Percentiles rank a stretch among this genome's conserved stretches.
These are phyloP conservation scores for Aromia moschata DNA, from an alignment of 2,888 invertebrate species.

Conservation along the genomic window DNA sequence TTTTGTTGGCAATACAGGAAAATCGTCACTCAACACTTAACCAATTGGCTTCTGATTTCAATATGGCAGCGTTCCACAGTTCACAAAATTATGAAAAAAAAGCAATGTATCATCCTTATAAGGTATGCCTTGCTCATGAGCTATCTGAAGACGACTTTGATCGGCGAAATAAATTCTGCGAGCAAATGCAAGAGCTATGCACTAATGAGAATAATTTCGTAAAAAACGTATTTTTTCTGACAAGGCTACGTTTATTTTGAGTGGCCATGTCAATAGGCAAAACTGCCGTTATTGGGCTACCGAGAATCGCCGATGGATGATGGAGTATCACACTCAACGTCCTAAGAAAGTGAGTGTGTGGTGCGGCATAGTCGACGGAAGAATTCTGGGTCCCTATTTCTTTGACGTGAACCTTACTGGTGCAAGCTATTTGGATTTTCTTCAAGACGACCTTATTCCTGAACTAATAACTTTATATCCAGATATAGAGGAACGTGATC, in stretches of 20 bases:
- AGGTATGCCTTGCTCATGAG: too few species aligned
- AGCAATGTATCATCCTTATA: too few species aligned
- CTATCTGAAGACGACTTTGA: too few species aligned
- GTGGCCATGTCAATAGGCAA: not conserved
- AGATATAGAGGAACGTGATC: constrained; percentile 3
- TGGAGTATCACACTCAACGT: not conserved
- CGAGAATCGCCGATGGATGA: not conserved
- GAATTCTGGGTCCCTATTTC: constrained; percentile 23
- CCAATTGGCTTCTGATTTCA: too few species aligned
- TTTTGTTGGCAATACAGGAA: too few species aligned
- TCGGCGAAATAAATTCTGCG: not conserved
- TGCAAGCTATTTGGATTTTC: constrained; percentile 13
- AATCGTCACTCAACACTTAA: too few species aligned
- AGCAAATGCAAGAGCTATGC: too few species aligned
- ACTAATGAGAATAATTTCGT: not conserved
- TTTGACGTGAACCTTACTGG: constrained; percentile 8
- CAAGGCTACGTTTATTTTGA: not conserved
- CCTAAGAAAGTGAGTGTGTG: constrained; percentile 12
- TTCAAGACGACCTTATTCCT: constrained; percentile 3
- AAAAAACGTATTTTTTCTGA: not conserved
- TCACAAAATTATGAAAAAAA: too few species aligned
- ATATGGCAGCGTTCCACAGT: too few species aligned
- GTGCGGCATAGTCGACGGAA: constrained; percentile 27
- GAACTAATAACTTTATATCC: constrained; percentile 1
- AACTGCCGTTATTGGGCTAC: too few species aligned